A percentile compares a stretch with the other conserved stretches of the same genome.
phyloP scores from a whole-genome alignment of 2,113 vertebrate species.

The Xenopus tropicalis region UCB_Xtro_10.0 CM004446.2:54156001-54156500 shows the following conservation, averaged over 20 bases:
- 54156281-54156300: background rate
- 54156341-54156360: no score
- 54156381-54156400: no score
- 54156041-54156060: conserved; percentile 12
- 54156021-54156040: conserved; percentile 31
- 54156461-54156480: no score
- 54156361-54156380: no score
- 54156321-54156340: no score
- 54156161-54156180: conserved; percentile 15
- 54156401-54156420: no score
- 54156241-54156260: background rate
- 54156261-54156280: background rate
- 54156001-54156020: conserved; percentile 33
- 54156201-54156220: background rate
- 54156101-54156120: conserved; percentile 40
- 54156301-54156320: background rate
- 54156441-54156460: no score
- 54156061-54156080: conserved; percentile 30
- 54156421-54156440: no score
- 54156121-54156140: background rate
- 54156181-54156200: background rate
- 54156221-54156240: background rate
- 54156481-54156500: no score
- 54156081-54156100: conserved; percentile 46
- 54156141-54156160: conserved; percentile 26